Evolutionary conservation across 64 coral and sea anemone species (phyloP).

Genomic region (Pocillopora verrucosa): DNA sequence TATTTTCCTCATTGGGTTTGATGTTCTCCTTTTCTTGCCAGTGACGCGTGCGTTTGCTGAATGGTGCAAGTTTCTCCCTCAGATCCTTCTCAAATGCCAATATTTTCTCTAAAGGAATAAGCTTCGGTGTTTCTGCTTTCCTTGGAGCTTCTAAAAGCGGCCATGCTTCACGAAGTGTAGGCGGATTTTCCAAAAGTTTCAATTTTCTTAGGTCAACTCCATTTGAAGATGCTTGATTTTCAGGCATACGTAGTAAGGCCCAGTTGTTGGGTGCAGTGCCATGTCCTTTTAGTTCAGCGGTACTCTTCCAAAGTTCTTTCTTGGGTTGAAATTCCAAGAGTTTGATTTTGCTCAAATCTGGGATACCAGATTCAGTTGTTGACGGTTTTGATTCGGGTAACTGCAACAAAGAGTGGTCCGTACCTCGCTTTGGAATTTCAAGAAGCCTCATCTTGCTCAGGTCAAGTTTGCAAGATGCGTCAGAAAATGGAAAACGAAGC

Average conservation of each 20-base stretch:
- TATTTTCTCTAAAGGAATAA: slow-evolving; percentile 45
- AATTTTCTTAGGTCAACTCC: slow-evolving; percentile 4
- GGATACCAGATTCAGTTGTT: background rate
- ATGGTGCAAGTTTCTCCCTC: background rate
- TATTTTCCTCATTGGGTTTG: slow-evolving; percentile 6
- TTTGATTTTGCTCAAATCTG: slow-evolving; percentile 56
- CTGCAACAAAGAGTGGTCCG: background rate
- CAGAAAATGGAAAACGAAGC: slow-evolving; percentile 29
- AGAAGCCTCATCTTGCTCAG: slow-evolving; percentile 29
- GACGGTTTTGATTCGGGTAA: slow-evolving; percentile 27
- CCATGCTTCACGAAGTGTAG: slow-evolving; percentile 18
- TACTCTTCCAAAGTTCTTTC: background rate
- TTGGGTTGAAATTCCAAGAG: slow-evolving; percentile 38
- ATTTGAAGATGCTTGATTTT: background rate
- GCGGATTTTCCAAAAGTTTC: background rate
- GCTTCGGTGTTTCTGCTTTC: background rate
- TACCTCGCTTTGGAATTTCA: background rate
- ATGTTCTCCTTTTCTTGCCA: slow-evolving; percentile 52
- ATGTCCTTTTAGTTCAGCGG: background rate
- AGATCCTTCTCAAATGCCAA: slow-evolving; percentile 39
- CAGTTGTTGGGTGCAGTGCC: background rate
- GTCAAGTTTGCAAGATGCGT: slow-evolving; percentile 7
- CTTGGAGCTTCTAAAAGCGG: slow-evolving; percentile 11
- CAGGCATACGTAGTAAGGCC: slow-evolving; percentile 27
- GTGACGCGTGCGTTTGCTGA: slow-evolving; percentile 7